Percentiles rank a stretch among this genome's conserved stretches.
These are phyloP conservation scores for Holacanthus passer DNA, from an alignment of 2,113 vertebrate genomes.

Conservation along the genomic window DNA sequence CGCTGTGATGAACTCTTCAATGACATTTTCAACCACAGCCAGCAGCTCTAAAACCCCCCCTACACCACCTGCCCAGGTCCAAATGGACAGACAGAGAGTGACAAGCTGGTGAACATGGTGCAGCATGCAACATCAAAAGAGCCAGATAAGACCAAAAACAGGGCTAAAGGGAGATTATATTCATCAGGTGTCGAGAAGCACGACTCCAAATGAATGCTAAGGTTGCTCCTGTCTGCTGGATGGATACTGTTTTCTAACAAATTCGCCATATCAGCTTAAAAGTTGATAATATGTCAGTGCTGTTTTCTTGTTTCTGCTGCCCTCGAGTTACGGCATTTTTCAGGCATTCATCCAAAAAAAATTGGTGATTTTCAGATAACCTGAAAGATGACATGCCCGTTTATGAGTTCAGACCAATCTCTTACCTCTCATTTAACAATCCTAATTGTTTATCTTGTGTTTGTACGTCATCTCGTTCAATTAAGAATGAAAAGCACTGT, in stretches of 20 bases:
- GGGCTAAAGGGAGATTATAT: neutral
- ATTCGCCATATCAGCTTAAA: neutral
- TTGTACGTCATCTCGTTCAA: neutral
- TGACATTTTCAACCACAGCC: neutral
- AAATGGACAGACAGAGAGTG: neutral
- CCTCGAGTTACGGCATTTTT: neutral
- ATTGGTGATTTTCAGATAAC: neutral
- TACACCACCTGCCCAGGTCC: neutral
- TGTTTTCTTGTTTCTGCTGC: neutral
- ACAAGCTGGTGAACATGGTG: neutral
- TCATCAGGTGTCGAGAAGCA: neutral
- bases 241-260: neutral
- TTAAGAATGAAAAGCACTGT: neutral
- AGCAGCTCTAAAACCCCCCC: neutral
- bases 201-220: neutral
- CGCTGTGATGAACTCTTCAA: neutral
- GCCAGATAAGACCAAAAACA: neutral
- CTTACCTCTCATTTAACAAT: neutral
- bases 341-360: neutral
- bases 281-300: neutral
- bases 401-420: too few relatives aligned
- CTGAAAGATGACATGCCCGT: neutral
- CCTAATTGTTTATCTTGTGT: neutral
- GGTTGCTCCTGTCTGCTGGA: neutral
- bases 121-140: neutral